A percentile compares a stretch with the other conserved stretches of the same genome.
These are phyloP conservation scores for Drosophila mimetica DNA, from an alignment of 2,888 invertebrate genomes.

Conservation along the genomic window DNA sequence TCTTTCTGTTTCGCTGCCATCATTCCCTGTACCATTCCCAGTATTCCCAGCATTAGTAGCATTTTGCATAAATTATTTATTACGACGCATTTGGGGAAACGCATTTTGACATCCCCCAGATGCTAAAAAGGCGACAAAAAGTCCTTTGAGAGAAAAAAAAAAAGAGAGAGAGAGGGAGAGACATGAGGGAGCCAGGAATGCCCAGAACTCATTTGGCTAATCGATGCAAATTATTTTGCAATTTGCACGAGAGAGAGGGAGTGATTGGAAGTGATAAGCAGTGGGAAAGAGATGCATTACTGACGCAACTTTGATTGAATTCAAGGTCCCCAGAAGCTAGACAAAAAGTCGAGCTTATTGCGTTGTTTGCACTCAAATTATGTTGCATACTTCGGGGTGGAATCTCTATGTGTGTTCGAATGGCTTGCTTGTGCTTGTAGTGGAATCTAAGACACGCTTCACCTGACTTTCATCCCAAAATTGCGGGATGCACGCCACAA, in stretches of 20 bases:
- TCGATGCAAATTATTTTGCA: constrained; percentile 43
- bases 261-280: not conserved
- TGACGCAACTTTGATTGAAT: constrained; percentile 29
- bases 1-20: constrained; percentile 10
- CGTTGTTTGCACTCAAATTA: constrained; percentile 33
- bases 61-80: constrained; percentile 64
- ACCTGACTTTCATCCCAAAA: constrained; percentile 25
- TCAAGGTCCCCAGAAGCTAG: constrained; percentile 25
- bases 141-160: constrained; percentile 11
- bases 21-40: constrained; percentile 44
- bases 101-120: constrained; percentile 28
- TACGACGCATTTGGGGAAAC: constrained; percentile 67
- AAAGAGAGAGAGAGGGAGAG: not conserved
- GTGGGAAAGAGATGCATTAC: not conserved
- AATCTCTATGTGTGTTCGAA: constrained; percentile 4
- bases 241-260: constrained; percentile 14
- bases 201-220: constrained; percentile 37
- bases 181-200: not conserved
- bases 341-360: constrained; percentile 41
- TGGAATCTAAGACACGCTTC: constrained; percentile 62
- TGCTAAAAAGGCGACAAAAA: constrained; percentile 6
- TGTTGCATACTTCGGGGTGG: constrained; percentile 70
- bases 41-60: constrained; percentile 16
- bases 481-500: constrained; percentile 6
- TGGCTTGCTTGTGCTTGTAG: not conserved